Conservation (phyloP, 23 tunicate species). For the Styela clava region DNA sequence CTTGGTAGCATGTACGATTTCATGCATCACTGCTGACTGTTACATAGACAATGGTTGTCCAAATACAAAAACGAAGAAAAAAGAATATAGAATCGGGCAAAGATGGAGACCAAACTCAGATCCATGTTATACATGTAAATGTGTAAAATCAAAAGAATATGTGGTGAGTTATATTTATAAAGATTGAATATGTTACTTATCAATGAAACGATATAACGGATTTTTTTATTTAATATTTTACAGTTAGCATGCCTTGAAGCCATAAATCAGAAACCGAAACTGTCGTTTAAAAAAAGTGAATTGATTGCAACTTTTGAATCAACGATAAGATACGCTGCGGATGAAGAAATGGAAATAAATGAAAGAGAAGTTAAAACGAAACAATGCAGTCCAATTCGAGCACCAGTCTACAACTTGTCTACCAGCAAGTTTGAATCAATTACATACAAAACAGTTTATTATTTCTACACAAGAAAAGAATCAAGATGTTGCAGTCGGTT, state of each 20-base stretch:
- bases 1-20: neutral
- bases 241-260: conserved; percentile 1
- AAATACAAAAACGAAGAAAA: neutral
- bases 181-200: too few relatives aligned
- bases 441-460: conserved; percentile 1
- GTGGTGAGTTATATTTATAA: conserved; percentile 13
- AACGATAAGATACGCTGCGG: neutral
- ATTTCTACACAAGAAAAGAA: neutral
- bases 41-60: neutral
- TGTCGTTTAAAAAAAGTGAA: neutral
- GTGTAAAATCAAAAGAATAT: neutral
- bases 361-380: neutral
- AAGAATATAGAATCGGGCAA: conserved; percentile 7
- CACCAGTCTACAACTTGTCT: neutral
- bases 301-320: neutral
- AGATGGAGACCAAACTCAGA: conserved; percentile 8
- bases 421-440: conserved; percentile 2
- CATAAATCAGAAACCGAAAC: neutral
- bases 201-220: too few relatives aligned
- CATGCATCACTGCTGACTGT: neutral
- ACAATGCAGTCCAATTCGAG: neutral
- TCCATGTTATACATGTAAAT: conserved; percentile 15
- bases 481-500: conserved; percentile 9
- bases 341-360: neutral
- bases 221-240: too few relatives aligned